Evolutionary conservation across 2,888 invertebrate species (phyloP), one percentile per base, ranked within the genome.

Genomic region (Drosophila borealis): DNA sequence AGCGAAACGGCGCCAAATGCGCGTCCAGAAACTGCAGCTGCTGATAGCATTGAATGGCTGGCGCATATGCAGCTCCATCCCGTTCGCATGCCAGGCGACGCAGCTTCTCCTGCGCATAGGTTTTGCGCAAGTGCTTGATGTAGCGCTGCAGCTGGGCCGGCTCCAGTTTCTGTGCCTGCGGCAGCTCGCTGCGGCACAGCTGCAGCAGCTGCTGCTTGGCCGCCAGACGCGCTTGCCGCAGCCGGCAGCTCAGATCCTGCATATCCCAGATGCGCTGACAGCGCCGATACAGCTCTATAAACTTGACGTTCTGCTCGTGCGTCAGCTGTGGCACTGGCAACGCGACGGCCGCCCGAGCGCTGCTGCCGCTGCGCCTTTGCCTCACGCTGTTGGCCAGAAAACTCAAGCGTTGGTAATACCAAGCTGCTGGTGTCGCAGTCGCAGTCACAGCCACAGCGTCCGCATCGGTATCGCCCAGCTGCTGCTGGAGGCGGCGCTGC

Each of bases 211-310:
- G 37, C 34, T 72, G 33, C 37, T 57, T 54, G 48, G 75, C 73
- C 34, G 21, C 65, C 19, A 59, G 19, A 2, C 77, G 79, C 2
- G 78, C 67, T 8, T 60, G 41, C 1, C 66, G 42, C 44, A 68
- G 51, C 0, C 71, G 79, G 11, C 76, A 77, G 33, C 39, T 53
- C 59, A 74, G 19, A 29, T 74, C 65, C 46, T 65, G 67, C 75
- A 71, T 79, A 14, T 79, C 64, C 77, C 75, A 78, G 10, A 39
- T 49, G 0, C 33, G 39, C 5, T 41, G 21, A 17, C 75, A 71
- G 9, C 66, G 57, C 4, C 36, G 48, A 44, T 79, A 78, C 0
- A 79, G 57, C 13, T 79, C 61, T 8, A 79, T 78, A n/a, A 78
- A 64, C 25, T 60, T 45, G 1, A 54, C n/a, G 37, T 70, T 61